phyloP scores from a whole-genome alignment of 1,140 invertebrate species.

The Daktulosphaira vitifoliae region DNA sequence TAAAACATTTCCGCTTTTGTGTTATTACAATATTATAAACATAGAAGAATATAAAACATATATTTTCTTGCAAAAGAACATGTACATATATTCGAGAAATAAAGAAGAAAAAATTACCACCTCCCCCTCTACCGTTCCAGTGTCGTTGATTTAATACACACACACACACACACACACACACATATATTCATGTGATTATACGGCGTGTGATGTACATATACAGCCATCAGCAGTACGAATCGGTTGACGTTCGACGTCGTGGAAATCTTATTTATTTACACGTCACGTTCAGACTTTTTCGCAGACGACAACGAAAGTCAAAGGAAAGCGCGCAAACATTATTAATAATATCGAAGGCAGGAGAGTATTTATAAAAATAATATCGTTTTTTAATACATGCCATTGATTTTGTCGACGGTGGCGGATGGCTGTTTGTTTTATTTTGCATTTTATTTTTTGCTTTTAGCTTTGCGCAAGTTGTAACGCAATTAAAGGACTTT shows the following conservation, averaged over 20 bases:
- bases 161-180: no score
- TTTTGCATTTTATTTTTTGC: no score
- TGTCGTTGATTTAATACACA: no score
- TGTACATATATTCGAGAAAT: no score
- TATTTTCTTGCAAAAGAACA: slow-evolving; percentile 7
- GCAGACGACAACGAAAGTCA: not conserved
- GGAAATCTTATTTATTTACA: slow-evolving; percentile 32
- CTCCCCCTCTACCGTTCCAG: no score
- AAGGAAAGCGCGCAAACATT: slow-evolving; percentile 18
- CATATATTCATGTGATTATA: no score
- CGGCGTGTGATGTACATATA: no score
- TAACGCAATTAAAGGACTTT: slow-evolving; percentile 12
- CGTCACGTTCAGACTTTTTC: slow-evolving; percentile 29
- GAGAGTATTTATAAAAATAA: not conserved
- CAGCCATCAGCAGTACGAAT: no score
- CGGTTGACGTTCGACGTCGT: no score
- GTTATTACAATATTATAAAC: slow-evolving; percentile 8
- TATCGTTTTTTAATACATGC: no score
- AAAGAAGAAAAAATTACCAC: no score
- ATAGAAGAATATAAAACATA: not conserved
- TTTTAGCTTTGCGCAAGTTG: not conserved
- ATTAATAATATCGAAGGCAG: slow-evolving; percentile 4
- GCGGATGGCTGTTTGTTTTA: no score
- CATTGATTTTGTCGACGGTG: slow-evolving; percentile 12
- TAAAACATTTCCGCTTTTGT: slow-evolving; percentile 28